Evolutionary conservation across 2,797 vertebrate genomes (phyloP).

Genomic region (Salmo trutta): DNA sequence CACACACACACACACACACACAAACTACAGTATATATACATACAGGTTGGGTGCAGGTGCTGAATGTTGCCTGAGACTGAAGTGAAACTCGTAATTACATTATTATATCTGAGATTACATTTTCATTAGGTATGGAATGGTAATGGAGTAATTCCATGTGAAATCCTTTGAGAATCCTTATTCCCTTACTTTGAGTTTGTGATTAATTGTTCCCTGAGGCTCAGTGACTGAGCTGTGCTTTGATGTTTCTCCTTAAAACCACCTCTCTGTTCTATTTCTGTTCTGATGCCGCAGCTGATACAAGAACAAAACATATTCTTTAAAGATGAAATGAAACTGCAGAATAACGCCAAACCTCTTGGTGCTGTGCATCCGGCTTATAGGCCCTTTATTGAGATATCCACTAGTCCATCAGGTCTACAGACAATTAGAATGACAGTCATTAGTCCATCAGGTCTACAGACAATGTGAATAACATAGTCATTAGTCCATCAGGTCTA

Average conservation of each 20-base stretch:
- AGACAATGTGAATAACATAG: not conserved
- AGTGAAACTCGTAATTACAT: not conserved
- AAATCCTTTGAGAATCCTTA: constrained; percentile 1
- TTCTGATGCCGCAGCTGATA: not conserved
- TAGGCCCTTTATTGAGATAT: not conserved
- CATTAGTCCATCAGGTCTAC: not conserved
- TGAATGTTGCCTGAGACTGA: not conserved
- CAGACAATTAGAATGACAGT: not conserved
- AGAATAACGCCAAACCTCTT: not conserved
- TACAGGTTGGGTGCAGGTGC: too few species aligned
- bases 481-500: not conserved
- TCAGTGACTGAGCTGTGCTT: not conserved
- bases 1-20: too few species aligned
- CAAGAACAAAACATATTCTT: not conserved
- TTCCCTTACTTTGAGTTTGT: not conserved
- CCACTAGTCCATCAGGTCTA: not conserved
- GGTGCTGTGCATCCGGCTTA: not conserved
- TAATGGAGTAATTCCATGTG: not conserved
- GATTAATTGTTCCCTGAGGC: not conserved
- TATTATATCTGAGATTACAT: not conserved
- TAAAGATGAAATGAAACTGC: not conserved
- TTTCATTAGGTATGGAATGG: not conserved
- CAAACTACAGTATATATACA: too few species aligned
- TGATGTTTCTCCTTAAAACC: not conserved
- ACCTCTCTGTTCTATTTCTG: constrained; percentile 2